phyloP scores from a whole-genome alignment of 1,140 invertebrate species.

The Diplogasteroides magnus region DNA sequence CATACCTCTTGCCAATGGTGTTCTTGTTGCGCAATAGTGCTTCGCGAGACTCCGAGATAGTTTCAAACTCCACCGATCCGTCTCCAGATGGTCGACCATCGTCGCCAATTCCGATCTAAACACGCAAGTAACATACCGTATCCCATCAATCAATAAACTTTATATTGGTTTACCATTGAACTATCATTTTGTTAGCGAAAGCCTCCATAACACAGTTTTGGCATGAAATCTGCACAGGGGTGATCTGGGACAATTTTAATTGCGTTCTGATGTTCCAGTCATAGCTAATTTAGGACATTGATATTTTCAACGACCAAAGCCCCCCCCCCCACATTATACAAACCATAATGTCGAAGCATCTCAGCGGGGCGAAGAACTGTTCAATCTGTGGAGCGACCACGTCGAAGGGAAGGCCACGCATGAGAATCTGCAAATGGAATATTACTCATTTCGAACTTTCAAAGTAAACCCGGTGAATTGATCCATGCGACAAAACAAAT shows the following conservation, averaged over 20 bases:
- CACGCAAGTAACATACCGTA: not conserved
- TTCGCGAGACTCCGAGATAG: not conserved
- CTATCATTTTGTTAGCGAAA: too few species aligned
- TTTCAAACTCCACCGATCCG: conserved; percentile 10
- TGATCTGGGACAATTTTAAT: too few species aligned
- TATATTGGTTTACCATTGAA: too few species aligned
- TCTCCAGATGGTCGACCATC: conserved; percentile 21
- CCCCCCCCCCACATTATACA: too few species aligned
- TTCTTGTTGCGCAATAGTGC: conserved; percentile 15
- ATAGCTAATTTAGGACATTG: too few species aligned
- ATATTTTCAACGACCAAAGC: too few species aligned
- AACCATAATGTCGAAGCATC: conserved; percentile 15
- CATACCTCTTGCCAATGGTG: conserved; percentile 17
- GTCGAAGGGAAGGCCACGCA: conserved; percentile 23
- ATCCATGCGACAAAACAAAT: too few species aligned
- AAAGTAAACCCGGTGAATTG: too few species aligned
- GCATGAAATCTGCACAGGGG: too few species aligned
- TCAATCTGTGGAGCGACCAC: conserved; percentile 3
- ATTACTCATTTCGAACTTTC: too few species aligned
- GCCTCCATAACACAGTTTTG: too few species aligned
- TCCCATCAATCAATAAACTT: not conserved
- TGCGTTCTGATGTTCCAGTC: too few species aligned
- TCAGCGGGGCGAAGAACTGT: conserved; percentile 15
- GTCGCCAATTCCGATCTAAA: conserved; percentile 15
- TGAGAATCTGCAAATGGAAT: conserved; percentile 14